Evolutionary conservation across 1,140 invertebrate species (phyloP).

Genomic region (Meloidogyne hapla): DNA sequence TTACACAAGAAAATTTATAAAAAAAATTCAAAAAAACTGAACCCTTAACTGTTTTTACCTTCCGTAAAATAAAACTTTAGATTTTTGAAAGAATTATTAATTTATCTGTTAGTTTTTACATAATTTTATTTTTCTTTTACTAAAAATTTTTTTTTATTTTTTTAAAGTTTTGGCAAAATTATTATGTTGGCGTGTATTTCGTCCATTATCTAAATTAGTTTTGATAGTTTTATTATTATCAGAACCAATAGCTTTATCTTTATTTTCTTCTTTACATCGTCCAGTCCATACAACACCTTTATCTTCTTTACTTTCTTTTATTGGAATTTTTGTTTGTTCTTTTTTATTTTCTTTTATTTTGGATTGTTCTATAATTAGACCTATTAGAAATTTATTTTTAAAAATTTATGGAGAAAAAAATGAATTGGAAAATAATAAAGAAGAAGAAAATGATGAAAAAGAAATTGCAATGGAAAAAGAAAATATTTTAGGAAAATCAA

Average conservation of each 20-base stretch:
- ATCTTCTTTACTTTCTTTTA: constrained; percentile 44
- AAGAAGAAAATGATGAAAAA: neutral
- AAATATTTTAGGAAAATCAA: neutral
- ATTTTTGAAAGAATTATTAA: no score
- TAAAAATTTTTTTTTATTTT: neutral
- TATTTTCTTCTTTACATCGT: constrained; percentile 46
- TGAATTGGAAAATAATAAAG: neutral
- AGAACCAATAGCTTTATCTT: constrained; percentile 44
- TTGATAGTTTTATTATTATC: constrained; percentile 47
- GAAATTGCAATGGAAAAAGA: neutral
- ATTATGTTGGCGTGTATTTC: constrained; percentile 41
- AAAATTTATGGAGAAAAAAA: neutral
- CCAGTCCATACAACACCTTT: constrained; percentile 40
- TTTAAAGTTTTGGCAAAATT: constrained; percentile 14
- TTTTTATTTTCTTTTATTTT: constrained; percentile 43
- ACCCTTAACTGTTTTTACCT: no score
- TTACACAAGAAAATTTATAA: no score
- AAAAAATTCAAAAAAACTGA: no score
- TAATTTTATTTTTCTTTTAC: no score
- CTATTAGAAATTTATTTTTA: constrained; percentile 43
- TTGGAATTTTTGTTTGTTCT: constrained; percentile 45
- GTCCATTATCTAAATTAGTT: constrained; percentile 40
- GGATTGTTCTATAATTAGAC: constrained; percentile 39
- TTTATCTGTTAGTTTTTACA: no score
- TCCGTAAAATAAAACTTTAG: no score